phyloP scores from a whole-genome alignment of 2,113 vertebrate species.

The Eolophus roseicapilla region DNA sequence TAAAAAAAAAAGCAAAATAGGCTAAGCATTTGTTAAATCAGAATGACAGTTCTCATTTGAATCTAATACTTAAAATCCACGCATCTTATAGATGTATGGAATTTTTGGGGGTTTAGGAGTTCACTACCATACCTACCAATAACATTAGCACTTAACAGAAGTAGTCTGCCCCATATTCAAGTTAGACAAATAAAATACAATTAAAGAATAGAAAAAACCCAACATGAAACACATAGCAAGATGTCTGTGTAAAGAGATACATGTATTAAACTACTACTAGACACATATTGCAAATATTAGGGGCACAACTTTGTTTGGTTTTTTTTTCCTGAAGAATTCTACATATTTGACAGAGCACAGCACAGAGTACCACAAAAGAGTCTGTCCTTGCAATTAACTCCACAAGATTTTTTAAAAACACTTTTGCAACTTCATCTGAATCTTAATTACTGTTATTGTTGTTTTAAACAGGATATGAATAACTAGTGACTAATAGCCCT shows the following conservation, averaged over 20 bases:
- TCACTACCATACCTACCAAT: not conserved
- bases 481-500: slow-evolving; percentile 15
- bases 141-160: not conserved
- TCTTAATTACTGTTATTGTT: not conserved
- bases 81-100: not conserved
- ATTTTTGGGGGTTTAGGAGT: not conserved
- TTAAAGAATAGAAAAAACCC: not conserved
- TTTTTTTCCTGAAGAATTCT: not conserved
- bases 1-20: not conserved
- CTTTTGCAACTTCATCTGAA: not conserved
- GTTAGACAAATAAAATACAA: not conserved
- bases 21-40: not conserved
- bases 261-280: not conserved
- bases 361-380: not conserved
- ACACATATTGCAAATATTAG: not conserved
- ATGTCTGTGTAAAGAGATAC: not conserved
- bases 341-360: not conserved
- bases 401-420: not conserved
- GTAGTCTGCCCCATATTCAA: not conserved
- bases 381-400: not conserved
- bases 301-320: rapidly evolving
- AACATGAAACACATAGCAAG: not conserved
- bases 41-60: not conserved
- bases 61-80: not conserved
- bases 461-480: not conserved